phyloP scores from a whole-genome alignment of 2,888 invertebrate genomes.

The Elmis aenea region DNA sequence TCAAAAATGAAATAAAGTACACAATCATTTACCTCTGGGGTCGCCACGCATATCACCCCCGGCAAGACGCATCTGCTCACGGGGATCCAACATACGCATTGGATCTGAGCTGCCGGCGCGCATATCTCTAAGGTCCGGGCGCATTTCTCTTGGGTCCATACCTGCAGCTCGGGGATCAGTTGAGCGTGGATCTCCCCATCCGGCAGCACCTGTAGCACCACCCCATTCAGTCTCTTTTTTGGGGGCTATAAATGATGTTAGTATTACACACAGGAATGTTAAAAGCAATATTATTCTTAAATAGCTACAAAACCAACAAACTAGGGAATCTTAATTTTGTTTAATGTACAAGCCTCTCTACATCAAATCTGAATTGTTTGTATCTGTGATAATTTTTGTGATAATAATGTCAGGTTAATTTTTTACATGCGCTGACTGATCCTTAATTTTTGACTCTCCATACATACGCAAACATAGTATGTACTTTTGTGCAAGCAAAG shows the following conservation, averaged over 20 bases:
- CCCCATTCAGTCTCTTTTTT: slow-evolving; percentile 54
- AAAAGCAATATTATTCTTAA: background rate
- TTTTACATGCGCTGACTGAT: too few species aligned
- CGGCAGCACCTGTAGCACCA: slow-evolving; percentile 35
- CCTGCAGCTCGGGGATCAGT: slow-evolving; percentile 41
- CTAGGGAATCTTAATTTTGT: too few species aligned
- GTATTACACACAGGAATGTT: background rate
- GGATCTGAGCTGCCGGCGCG: slow-evolving; percentile 49
- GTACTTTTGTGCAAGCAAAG: too few species aligned
- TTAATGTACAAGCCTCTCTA: too few species aligned
- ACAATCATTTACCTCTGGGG: slow-evolving; percentile 63
- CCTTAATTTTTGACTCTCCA: too few species aligned
- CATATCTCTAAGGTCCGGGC: slow-evolving; percentile 58
- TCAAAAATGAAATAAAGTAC: too few species aligned
- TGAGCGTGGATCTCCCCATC: slow-evolving; percentile 51
- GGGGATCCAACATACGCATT: slow-evolving; percentile 54
- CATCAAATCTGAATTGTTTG: too few species aligned
- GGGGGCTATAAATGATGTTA: slow-evolving; percentile 32
- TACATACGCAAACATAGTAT: too few species aligned
- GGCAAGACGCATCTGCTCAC: slow-evolving; percentile 50
- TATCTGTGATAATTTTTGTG: too few species aligned
- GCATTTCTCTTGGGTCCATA: slow-evolving; percentile 54
- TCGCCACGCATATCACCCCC: slow-evolving; percentile 65
- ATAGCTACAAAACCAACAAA: background rate
- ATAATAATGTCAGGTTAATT: too few species aligned